Percentiles rank a stretch among this genome's conserved stretches.
phyloP scores from a whole-genome alignment of 2,113 vertebrate species.

The Aldabrachelys gigantea region DNA sequence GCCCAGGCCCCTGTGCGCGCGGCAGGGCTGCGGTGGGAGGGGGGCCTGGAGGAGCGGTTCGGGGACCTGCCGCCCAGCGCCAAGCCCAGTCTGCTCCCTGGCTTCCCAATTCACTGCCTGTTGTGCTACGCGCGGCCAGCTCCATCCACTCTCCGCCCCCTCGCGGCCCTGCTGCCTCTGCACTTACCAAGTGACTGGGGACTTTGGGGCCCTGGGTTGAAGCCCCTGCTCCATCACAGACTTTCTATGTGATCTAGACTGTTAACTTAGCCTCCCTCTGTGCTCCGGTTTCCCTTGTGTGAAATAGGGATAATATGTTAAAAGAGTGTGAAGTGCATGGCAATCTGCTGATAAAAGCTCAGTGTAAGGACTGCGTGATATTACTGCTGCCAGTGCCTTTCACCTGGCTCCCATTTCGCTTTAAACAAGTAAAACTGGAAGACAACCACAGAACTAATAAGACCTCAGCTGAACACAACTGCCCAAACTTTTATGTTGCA shows the following conservation, averaged over 20 bases:
- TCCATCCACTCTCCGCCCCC: no score
- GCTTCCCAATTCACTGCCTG: accelerated
- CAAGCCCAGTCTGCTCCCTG: accelerated
- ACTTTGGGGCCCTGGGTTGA: no score
- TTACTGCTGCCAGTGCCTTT: background rate
- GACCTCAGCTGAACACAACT: background rate
- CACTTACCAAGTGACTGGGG: no score
- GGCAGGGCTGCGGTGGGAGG: no score
- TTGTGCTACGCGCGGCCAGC: accelerated
- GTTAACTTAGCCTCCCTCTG: background rate
- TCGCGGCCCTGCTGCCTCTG: no score
- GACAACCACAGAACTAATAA: background rate
- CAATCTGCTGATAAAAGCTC: background rate
- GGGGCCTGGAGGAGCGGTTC: background rate
- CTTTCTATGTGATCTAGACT: no score
- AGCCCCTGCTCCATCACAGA: no score
- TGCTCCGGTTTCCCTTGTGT: background rate
- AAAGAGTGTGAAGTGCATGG: background rate
- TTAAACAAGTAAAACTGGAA: background rate
- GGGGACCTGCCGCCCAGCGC: accelerated
- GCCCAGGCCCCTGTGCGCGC: no score
- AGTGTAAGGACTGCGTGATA: background rate
- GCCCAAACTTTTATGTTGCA: background rate
- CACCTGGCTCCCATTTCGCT: background rate
- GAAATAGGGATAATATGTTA: background rate